Conservation (phyloP, 2,888 invertebrate species). For the Palloptera scutellata region DNA sequence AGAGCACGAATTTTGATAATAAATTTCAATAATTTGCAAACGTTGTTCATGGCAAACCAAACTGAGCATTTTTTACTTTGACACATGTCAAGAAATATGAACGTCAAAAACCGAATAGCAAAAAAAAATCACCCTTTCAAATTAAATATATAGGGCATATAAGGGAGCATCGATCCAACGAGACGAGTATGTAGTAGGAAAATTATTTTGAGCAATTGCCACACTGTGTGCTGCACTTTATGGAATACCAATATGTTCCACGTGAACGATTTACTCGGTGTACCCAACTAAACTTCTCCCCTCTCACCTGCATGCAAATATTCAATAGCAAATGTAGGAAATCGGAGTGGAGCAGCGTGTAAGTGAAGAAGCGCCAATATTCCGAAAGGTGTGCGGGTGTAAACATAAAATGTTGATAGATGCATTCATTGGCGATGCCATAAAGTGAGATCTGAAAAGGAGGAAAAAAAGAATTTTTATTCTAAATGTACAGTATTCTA, state of each 20-base stretch:
- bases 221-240: background rate
- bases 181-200: too few species aligned
- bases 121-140: too few species aligned
- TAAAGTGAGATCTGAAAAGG: slow-evolving; percentile 47
- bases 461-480: background rate
- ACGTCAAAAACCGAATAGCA: too few species aligned
- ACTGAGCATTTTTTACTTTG: too few species aligned
- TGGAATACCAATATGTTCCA: background rate
- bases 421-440: slow-evolving; percentile 46
- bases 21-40: too few species aligned
- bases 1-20: too few species aligned
- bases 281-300: too few species aligned
- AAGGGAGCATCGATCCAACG: too few species aligned
- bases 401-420: slow-evolving; percentile 50
- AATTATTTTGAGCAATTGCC: background rate
- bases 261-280: too few species aligned
- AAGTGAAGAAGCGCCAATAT: slow-evolving; percentile 79
- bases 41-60: too few species aligned
- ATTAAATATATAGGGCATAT: too few species aligned
- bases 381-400: slow-evolving; percentile 44
- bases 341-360: slow-evolving; percentile 82
- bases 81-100: too few species aligned
- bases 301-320: slow-evolving; percentile 71
- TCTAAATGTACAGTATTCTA: background rate
- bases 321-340: slow-evolving; percentile 80